phyloP scores from a whole-genome alignment of 1,140 invertebrate genomes.

The Neodiprion virginianus region DNA sequence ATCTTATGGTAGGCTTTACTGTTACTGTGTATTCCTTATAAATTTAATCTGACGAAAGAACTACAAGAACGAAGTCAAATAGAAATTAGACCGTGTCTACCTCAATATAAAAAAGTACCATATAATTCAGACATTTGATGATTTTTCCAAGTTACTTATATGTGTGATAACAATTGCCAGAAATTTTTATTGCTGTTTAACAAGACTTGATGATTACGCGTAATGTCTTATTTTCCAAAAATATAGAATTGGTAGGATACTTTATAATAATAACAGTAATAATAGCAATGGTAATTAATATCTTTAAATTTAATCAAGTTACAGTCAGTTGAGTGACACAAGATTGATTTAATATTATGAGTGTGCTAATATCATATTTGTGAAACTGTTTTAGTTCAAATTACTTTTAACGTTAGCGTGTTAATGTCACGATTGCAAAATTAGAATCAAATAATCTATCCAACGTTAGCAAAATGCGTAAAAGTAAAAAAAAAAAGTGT shows the following conservation, averaged over 20 bases:
- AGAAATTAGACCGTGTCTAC: slow-evolving; percentile 1
- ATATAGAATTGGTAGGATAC: background rate
- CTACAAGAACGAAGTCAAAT: background rate
- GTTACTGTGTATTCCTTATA: background rate
- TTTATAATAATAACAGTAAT: background rate
- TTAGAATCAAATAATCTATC: background rate
- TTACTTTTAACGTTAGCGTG: no score
- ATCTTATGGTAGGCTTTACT: background rate
- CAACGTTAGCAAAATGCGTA: background rate
- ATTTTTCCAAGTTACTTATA: background rate
- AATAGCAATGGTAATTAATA: background rate
- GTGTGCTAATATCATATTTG: background rate
- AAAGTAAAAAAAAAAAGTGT: background rate
- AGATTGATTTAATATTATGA: background rate
- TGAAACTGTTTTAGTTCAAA: no score
- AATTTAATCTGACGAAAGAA: background rate
- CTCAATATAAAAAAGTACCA: background rate
- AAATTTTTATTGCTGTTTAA: background rate
- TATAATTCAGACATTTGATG: background rate
- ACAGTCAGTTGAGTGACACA: background rate
- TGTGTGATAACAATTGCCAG: background rate
- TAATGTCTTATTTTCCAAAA: slow-evolving; percentile 8
- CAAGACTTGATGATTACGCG: background rate
- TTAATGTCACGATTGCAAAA: background rate
- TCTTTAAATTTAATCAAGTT: background rate